A percentile compares a stretch with the other conserved stretches of the same genome.
Evolutionary conservation across 2,797 vertebrate species (phyloP).

Genomic region (Borostomias antarcticus): DNA sequence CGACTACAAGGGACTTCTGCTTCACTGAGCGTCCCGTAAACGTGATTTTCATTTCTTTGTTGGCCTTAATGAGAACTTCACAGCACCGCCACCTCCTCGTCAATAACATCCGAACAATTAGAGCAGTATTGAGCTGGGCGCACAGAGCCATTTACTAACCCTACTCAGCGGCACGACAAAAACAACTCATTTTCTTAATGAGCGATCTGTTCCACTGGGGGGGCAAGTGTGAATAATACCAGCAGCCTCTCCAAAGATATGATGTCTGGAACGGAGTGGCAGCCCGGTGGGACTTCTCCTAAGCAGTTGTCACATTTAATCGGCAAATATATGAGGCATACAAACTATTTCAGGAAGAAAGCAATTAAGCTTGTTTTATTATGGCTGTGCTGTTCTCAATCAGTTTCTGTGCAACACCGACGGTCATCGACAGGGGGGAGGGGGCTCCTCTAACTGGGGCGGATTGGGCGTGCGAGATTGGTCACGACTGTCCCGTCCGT

Average conservation of each 20-base stretch:
- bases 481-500: not conserved
- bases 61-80: conserved; percentile 19
- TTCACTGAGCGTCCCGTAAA: conserved; percentile 32
- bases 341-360: conserved; percentile 41
- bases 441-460: too few species aligned
- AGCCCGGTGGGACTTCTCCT: conserved; percentile 52
- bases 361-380: conserved; percentile 36
- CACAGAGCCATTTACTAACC: conserved; percentile 39
- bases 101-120: conserved; percentile 50
- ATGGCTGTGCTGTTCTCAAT: conserved; percentile 17
- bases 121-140: conserved; percentile 58
- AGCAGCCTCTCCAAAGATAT: conserved; percentile 43
- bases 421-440: not conserved
- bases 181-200: conserved; percentile 65
- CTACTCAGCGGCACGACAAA: conserved; percentile 40
- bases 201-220: conserved; percentile 57
- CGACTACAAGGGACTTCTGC: conserved; percentile 17
- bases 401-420: conserved; percentile 11
- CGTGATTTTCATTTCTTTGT: conserved; percentile 8
- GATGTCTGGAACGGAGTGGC: conserved; percentile 37
- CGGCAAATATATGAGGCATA: conserved; percentile 36
- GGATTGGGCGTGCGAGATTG: not conserved
- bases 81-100: conserved; percentile 17
- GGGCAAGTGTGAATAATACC: conserved; percentile 47
- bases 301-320: conserved; percentile 37